Evolutionary conservation across 37 sponge, comb jelly and placozoan species (phyloP), one percentile per base, ranked within the genome.

Genomic region (Geodia barretti): DNA sequence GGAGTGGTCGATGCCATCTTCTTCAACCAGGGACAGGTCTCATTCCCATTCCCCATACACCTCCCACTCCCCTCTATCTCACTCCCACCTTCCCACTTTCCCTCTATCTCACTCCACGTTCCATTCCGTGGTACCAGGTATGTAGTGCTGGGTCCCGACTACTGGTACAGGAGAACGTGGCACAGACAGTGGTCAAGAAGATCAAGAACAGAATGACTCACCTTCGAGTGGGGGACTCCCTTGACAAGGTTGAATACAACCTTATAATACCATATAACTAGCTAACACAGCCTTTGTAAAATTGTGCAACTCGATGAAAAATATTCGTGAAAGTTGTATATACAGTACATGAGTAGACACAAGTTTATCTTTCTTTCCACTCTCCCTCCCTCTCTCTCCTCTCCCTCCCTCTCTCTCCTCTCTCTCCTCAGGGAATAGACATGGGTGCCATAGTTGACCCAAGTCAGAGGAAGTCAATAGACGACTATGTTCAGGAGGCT

Each of bases 1-100:
- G 97, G 97, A 43, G 92, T 94, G 65, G 97, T 97, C 9, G 90
- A 97, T 72, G 97, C 97, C 75, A 94, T 97, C 26, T 97, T 79
- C 80, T 97, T 97, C 84, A 97, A 97, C 68, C 97, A 97, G 82
- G 97, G 97, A 40, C 97, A 97, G 88, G 96, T 95, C 37, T 47
- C 54, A 47, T 47, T 17, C 54, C 14, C 54, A 47, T 17, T 47
- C 54, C 54, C 7, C 14, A 47, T n/a, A n/a, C n/a, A n/a, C n/a
- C n/a, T n/a, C n/a, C n/a, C n/a, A n/a, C n/a, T n/a, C n/a, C 54
- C 54, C 14, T 14, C 7, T 47, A 14, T 47, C 54, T 47, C 54
- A 47, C 7, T 47, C 54, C 54, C 54, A 47, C 14, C 11, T 47
- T 47, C 14, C 54, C 54, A 47, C n/a, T n/a, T n/a, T n/a, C n/a